Percentiles rank a stretch among this genome's conserved stretches.
Evolutionary conservation across 1,140 invertebrate species (phyloP).

Genomic region (Euschistus heros): DNA sequence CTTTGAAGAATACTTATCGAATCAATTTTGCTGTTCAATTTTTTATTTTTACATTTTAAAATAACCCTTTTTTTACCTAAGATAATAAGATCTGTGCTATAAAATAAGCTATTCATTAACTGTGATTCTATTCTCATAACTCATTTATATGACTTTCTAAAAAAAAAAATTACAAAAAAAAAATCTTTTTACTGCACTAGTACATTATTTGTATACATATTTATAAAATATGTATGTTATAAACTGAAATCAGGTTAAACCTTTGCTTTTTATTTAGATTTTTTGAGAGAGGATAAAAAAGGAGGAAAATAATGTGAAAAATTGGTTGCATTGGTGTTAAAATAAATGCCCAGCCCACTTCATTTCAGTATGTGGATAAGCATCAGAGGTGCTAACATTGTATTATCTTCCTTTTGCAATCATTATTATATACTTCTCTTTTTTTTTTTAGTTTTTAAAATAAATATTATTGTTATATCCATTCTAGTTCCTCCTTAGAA

Average conservation of each 20-base stretch:
- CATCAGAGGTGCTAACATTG: no score
- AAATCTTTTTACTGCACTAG: slow-evolving; percentile 9
- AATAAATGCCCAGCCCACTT: no score
- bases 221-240: neutral
- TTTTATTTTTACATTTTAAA: neutral
- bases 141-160: slow-evolving; percentile 11
- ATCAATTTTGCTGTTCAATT: neutral
- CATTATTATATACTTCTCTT: no score
- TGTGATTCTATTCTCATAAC: slow-evolving; percentile 11
- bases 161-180: no score
- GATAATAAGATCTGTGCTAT: neutral
- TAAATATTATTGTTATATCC: no score
- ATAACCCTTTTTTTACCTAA: neutral
- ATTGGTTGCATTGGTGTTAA: no score
- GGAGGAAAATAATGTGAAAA: no score
- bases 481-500: no score
- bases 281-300: no score
- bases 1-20: neutral
- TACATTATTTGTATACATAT: slow-evolving; percentile 9
- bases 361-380: no score
- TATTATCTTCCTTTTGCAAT: no score
- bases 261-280: neutral
- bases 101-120: neutral
- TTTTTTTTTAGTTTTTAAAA: no score
- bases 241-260: neutral